Evolutionary conservation across 1,140 invertebrate genomes (phyloP), one percentile per base, ranked within the genome.

Genomic region (Ceratosolen solmsi): DNA sequence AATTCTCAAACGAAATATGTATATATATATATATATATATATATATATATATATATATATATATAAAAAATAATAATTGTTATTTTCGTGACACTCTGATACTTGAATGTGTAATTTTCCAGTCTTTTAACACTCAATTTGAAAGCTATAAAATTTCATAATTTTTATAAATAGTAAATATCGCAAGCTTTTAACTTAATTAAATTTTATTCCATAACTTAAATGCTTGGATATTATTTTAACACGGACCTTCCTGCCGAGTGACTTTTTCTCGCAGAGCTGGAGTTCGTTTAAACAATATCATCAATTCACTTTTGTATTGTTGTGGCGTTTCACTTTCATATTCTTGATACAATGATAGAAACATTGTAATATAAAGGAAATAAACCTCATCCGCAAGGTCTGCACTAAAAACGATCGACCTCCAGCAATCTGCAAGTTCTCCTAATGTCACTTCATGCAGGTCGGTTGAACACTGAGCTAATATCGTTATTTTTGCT

Each of bases 281-380:
- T 76, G 81, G 63, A 58, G 82, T 73, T 81, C 84, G 79, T n/a
- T 86, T 87, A 83, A 91, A 91, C 63, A 90, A 82, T 65, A 91
- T 79, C 27, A 85, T 60, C 20, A 91, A 83, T 71, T 91, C 90
- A 77, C 90, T 91, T n/a, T 86, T 87, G 58, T 87, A 89, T 22
- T 86, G 85, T 49, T 85, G 84, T 0, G 85, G 84, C 20, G 80
- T 79, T 73, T 87, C 81, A 82, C 88, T 89, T 68, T 90, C 83
- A 77, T 89, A 90, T 41, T 87, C 88, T 71, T 91, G 90, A 82
- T 91, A 91, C n/a, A 91, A 80, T 17, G 88, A 86, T 85, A 91
- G 87, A 80, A 87, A 89, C 90, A 91, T 91, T 17, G 68, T 86
- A 15, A 22, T 22, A 8, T 27, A 8, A 27, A 41, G 33, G n/a